Base-by-base conservation (phyloP, 2,888 invertebrate species). In the Lysandra bellargus region DNA sequence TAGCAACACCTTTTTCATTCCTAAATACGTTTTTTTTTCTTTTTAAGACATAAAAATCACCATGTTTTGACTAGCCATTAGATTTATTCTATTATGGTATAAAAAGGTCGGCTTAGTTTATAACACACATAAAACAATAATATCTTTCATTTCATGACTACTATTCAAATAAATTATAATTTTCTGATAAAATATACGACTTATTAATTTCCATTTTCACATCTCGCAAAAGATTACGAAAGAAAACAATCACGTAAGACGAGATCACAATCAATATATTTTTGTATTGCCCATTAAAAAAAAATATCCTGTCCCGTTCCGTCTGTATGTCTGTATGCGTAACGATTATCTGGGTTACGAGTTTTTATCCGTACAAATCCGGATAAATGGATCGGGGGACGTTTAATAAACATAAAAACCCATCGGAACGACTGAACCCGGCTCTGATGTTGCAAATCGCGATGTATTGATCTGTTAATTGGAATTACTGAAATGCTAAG, bases 401-500 rank as follows among this genome's bases (percentile, higher is more conserved):
- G 82, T 83, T 83, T 84, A 84, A 84, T 84, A 84, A 84, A 84
- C 82, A 84, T 84, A 84, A 83, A 84, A 83, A 82, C 82, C 81
- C 81, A 84, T 83, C 82, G 80, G 78, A 76, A 80, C 81, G 79
- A 80, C 75, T 30, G 75, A 61, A 57, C 33, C 76, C 61, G 37
- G 76, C 76, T 76, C 57, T 23, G 76, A 76, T 76, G 74, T 79
- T 79, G 74, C 23, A 44, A 74, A 60, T 74, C 23, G 37, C 57
- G 73, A 78, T 78, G 57, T 79, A 79, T 57, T 74, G 57, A 79
- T 79, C 73, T 79, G 57, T 79, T 40, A 74, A 74, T 57, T 76
- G 76, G 40, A 23, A 60, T 60, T 74, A 79, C 60, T 61, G 17
- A 76, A 76, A 33, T 75, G 75, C 75, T 75, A 49, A 74, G 44